These are phyloP conservation scores for Gobio occitaniae DNA, from an alignment of 2,797 vertebrate genomes.

Conservation along the genomic window DNA sequence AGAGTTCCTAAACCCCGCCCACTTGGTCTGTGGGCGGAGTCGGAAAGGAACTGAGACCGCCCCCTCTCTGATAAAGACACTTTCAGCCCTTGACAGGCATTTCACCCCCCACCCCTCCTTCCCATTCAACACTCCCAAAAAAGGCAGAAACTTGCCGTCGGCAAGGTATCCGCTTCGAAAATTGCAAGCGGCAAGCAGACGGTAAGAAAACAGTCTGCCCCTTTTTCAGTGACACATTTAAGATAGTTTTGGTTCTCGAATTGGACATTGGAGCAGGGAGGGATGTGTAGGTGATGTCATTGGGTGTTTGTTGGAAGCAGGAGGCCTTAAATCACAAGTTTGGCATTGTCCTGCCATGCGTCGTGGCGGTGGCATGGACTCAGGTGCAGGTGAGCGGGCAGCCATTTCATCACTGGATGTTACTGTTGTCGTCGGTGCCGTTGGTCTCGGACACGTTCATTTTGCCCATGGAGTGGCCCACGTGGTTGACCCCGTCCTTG, in stretches of 20 bases:
- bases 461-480: slow-evolving; percentile 84
- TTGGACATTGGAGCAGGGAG: slow-evolving; percentile 60
- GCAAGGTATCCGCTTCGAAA: slow-evolving; percentile 51
- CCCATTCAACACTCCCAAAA: slow-evolving; percentile 51
- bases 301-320: slow-evolving; percentile 73
- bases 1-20: slow-evolving; percentile 67
- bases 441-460: slow-evolving; percentile 87
- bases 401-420: slow-evolving; percentile 80
- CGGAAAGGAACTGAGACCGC: slow-evolving; percentile 68
- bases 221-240: slow-evolving; percentile 67
- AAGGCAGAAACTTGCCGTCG: slow-evolving; percentile 59
- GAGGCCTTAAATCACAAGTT: slow-evolving; percentile 78
- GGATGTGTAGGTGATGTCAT: slow-evolving; percentile 76
- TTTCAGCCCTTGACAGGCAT: slow-evolving; percentile 65
- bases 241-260: slow-evolving; percentile 57
- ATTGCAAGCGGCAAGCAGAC: slow-evolving; percentile 65
- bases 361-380: slow-evolving; percentile 66
- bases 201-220: slow-evolving; percentile 73
- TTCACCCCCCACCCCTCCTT: slow-evolving; percentile 56
- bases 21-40: slow-evolving; percentile 70
- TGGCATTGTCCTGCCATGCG: slow-evolving; percentile 77
- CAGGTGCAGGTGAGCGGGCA: slow-evolving; percentile 60
- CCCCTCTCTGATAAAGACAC: slow-evolving; percentile 63
- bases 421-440: slow-evolving; percentile 86
- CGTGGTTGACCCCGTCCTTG: slow-evolving; percentile 81